Evolutionary conservation across 2,888 invertebrate species (phyloP).

Genomic region (Rapana venosa): DNA sequence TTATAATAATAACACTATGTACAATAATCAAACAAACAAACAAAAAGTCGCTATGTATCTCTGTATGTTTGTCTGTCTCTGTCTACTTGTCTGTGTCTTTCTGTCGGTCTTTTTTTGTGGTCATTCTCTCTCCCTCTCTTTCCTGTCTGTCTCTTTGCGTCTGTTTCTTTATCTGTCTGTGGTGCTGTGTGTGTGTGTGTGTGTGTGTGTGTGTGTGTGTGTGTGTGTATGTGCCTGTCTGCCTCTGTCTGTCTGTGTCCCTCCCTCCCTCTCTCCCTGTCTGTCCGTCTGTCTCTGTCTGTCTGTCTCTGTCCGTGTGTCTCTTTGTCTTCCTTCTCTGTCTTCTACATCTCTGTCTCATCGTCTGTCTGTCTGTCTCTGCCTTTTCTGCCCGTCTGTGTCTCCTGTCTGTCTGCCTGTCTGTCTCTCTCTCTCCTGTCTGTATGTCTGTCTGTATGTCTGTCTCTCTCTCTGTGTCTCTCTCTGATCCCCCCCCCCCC

Average conservation of each 20-base stretch:
- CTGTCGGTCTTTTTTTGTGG: too few species aligned
- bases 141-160: too few species aligned
- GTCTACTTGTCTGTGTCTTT: too few species aligned
- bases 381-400: background rate
- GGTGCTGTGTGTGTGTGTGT: background rate
- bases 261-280: background rate
- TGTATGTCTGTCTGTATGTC: background rate
- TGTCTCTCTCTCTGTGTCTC: background rate
- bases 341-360: background rate
- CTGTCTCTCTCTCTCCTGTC: background rate
- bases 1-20: too few species aligned
- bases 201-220: background rate
- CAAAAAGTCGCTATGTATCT: too few species aligned
- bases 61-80: too few species aligned
- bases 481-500: background rate
- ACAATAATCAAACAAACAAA: too few species aligned
- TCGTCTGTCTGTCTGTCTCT: background rate
- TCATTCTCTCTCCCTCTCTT: too few species aligned
- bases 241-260: background rate
- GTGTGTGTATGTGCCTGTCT: background rate
- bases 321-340: background rate
- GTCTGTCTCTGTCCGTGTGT: background rate
- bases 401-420: background rate
- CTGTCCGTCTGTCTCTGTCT: too few species aligned
- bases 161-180: too few species aligned